Percentiles rank a stretch among this genome's conserved stretches.
Evolutionary conservation across 2,797 vertebrate species (phyloP).

Genomic region (Pipistrellus pygmaeus): DNA sequence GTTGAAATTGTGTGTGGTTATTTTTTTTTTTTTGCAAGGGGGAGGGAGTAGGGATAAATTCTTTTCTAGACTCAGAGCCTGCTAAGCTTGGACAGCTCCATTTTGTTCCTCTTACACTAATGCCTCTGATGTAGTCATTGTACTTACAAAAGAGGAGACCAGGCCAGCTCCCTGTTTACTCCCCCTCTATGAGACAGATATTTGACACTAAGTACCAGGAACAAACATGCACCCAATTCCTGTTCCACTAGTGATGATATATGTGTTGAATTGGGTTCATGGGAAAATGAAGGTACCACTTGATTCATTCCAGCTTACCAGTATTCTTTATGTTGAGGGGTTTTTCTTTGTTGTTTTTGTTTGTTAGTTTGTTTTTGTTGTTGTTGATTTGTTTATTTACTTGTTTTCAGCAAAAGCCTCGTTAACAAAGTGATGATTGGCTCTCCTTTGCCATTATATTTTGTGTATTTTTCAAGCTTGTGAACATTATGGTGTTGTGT

Average conservation of each 20-base stretch:
- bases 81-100: background rate
- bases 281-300: background rate
- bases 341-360: background rate
- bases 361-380: background rate
- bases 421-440: slow-evolving; percentile 11
- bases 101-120: slow-evolving; percentile 36
- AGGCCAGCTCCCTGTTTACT: background rate
- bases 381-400: background rate
- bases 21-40: background rate
- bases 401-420: background rate
- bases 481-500: background rate
- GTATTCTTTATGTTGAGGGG: slow-evolving; percentile 5
- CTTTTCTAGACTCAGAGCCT: slow-evolving; percentile 41
- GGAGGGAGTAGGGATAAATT: background rate
- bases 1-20: background rate
- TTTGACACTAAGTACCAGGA: background rate
- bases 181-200: background rate
- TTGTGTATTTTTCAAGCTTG: slow-evolving; percentile 43
- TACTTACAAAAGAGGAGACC: background rate
- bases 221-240: background rate
- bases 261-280: background rate
- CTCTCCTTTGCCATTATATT: slow-evolving; percentile 36
- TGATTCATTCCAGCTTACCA: slow-evolving; percentile 15
- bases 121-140: background rate
- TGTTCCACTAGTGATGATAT: background rate